Conservation (phyloP, 2,797 vertebrate genomes). For the Pristis pectinata region DNA sequence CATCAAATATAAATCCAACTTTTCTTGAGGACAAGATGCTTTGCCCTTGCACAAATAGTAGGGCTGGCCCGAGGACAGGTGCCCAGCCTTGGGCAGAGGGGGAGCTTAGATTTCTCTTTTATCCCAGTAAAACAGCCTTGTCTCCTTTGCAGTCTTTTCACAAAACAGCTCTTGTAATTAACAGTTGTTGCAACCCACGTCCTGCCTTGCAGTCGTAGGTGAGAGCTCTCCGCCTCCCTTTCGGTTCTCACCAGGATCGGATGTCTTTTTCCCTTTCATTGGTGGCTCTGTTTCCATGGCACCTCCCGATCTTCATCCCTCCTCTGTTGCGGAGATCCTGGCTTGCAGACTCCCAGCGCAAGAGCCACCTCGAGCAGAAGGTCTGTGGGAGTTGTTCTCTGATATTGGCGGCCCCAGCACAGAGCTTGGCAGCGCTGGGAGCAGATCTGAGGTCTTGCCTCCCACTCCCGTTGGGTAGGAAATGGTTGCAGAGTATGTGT, state of each 20-base stretch:
- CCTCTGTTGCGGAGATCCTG: not conserved
- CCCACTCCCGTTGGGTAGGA: too few relatives aligned
- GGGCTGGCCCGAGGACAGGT: too few relatives aligned
- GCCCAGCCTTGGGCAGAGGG: too few relatives aligned
- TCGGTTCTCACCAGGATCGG: not conserved
- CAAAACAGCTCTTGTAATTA: not conserved
- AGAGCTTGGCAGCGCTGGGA: not conserved
- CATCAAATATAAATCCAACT: not conserved
- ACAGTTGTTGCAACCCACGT: not conserved
- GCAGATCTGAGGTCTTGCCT: not conserved
- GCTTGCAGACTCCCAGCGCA: not conserved
- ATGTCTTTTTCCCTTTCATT: not conserved
- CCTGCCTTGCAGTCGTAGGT: too few relatives aligned
- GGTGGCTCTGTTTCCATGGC: not conserved
- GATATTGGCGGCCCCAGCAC: not conserved
- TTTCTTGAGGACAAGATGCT: too few relatives aligned
- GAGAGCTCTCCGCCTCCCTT: not conserved
- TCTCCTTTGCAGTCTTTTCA: not conserved
- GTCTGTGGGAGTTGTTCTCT: too few relatives aligned
- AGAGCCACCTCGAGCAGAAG: not conserved
- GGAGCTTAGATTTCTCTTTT: too few relatives aligned
- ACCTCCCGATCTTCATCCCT: not conserved
- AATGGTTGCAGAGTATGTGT: too few relatives aligned
- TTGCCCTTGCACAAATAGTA: too few relatives aligned
- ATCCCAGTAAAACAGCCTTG: not conserved